A percentile compares a stretch with the other conserved stretches of the same genome.
Evolutionary conservation across 2,797 vertebrate species (phyloP).

Genomic region (Tinamus major): DNA sequence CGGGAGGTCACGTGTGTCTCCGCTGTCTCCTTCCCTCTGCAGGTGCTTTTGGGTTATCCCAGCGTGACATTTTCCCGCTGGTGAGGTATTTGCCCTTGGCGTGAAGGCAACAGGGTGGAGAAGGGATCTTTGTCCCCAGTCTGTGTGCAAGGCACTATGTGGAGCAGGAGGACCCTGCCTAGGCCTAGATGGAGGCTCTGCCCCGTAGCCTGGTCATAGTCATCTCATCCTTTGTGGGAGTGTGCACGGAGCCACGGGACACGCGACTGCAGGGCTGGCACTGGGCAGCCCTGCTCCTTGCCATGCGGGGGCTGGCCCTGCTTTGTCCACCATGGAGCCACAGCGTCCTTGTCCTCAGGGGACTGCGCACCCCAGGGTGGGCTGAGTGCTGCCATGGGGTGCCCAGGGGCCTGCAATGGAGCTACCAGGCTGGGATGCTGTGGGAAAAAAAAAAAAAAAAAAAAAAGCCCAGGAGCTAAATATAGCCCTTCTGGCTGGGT

Average conservation of each 20-base stretch:
- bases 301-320: not conserved
- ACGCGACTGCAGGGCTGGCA: not conserved
- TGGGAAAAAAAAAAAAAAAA: not conserved
- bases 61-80: not conserved
- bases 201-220: not conserved
- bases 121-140: not conserved
- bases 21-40: rapidly evolving
- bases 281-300: not conserved
- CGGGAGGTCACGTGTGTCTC: not conserved
- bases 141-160: not conserved
- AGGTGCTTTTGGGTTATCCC: not conserved
- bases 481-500: not conserved
- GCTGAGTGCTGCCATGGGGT: not conserved
- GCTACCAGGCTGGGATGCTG: not conserved
- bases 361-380: rapidly evolving
- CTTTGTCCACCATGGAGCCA: rapidly evolving
- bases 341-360: not conserved
- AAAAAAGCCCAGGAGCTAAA: not conserved
- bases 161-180: not conserved
- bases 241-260: not conserved
- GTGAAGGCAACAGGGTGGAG: not conserved
- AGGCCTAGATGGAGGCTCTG: not conserved
- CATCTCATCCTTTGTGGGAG: not conserved
- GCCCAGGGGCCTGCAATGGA: not conserved
- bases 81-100: not conserved